Base-by-base conservation (phyloP, 2,888 invertebrate species). In the Pecten maximus region DNA sequence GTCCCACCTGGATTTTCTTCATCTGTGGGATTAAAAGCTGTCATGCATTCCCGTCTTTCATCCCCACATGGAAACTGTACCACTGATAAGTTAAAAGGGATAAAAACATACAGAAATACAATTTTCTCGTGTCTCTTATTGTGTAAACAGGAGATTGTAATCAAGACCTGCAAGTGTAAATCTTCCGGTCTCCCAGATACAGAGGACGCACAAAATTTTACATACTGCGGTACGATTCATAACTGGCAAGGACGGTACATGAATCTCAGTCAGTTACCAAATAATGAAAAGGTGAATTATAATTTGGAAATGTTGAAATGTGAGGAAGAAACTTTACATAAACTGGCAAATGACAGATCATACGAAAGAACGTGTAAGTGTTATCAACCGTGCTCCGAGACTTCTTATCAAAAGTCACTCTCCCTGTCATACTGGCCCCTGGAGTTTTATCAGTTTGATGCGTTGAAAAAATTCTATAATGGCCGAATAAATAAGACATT, bases 1-100 rank as follows among this genome's bases (percentile, higher is more conserved):
- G 94, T 96, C 74, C 95, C 96, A 0, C 96, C 96, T 6, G 96
- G 96, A 8, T 96, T 95, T 89, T 96, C 96, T 0, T 95, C 96
- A 1, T 96, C 96, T 28, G 95, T 95, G 16, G 95, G 95, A 12
- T 90, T 96, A 23, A 95, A 95, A 91, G 95, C 95, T 0, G 93
- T 95, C 6, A 91, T 95, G 40, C 94, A 95, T 91, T 93, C 95
- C 0, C 91, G 95, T 23, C 93, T 95, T 39, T 93, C 95, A 0
- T 88, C 94, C 89, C 96, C 96, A 0, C 94, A 95, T 91, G 96
- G 96, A 40, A 96, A 96, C 94, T 96, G 96, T 92, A 95, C 96
- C n/a, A 92, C 89, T 35, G 91, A 93, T 0, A 90, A 92, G 40
- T 91, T 95, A 39, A 87, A 90, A 8, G 93, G 92, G n/a, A 91